A percentile compares a stretch with the other conserved stretches of the same genome.
phyloP scores from a whole-genome alignment of 2,888 invertebrate genomes.

The Xylota sylvarum region DNA sequence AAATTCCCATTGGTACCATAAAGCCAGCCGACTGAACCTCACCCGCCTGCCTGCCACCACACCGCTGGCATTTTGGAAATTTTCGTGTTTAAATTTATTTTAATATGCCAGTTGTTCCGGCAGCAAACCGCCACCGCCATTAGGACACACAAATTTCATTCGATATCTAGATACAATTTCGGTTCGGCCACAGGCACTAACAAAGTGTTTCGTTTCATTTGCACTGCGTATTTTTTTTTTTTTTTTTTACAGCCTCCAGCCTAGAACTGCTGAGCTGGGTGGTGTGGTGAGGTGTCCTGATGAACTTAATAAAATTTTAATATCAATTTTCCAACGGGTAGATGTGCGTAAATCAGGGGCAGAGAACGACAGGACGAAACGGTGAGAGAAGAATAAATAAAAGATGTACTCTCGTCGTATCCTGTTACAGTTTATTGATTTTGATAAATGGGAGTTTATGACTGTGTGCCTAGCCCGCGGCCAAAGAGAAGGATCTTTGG shows the following conservation, averaged over 20 bases:
- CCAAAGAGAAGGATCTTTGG: neutral
- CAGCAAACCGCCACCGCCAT: constrained; percentile 60
- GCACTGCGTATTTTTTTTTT: constrained; percentile 27
- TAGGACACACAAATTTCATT: constrained; percentile 62
- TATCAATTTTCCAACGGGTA: constrained; percentile 60
- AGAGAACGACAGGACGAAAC: neutral
- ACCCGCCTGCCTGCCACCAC: neutral
- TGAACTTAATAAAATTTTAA: constrained; percentile 72
- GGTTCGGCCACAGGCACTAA: constrained; percentile 34
- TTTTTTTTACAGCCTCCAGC: neutral
- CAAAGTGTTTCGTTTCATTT: constrained; percentile 50
- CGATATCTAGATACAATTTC: constrained; percentile 66
- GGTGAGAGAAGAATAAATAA: constrained; percentile 22
- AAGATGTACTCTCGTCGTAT: constrained; percentile 43
- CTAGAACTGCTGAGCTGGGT: neutral
- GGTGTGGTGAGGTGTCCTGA: constrained; percentile 30
- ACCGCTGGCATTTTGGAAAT: constrained; percentile 29
- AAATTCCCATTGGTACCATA: constrained; percentile 45
- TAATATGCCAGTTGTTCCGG: constrained; percentile 59
- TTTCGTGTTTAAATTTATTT: constrained; percentile 64
- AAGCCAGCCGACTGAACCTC: constrained; percentile 23
- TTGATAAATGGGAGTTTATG: constrained; percentile 73
- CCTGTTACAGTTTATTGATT: constrained; percentile 70
- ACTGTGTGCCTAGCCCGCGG: constrained; percentile 10
- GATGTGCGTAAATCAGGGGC: constrained; percentile 52